Conservation (phyloP, 2,797 vertebrate species). For the Gymnodraco acuticeps region DNA sequence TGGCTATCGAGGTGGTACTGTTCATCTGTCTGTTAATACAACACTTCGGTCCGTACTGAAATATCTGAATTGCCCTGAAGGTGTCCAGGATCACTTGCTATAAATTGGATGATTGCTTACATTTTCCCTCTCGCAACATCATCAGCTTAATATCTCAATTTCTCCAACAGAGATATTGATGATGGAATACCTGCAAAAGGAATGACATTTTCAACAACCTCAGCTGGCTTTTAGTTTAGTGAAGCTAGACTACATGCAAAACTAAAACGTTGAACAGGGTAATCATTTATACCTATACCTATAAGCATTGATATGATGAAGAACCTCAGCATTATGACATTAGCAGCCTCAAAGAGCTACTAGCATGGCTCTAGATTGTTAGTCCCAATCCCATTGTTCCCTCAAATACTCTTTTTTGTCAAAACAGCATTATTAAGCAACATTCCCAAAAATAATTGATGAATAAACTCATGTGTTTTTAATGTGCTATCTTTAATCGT, state of each 20-base stretch:
- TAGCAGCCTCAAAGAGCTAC: no score
- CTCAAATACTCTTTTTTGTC: no score
- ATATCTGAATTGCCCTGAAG: background rate
- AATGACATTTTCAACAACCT: background rate
- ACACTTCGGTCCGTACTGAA: background rate
- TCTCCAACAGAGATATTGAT: background rate
- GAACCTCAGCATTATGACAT: background rate
- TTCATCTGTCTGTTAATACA: background rate
- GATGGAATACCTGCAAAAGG: background rate
- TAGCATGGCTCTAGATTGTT: background rate
- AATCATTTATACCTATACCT: background rate
- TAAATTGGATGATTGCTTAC: background rate
- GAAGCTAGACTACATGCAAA: background rate
- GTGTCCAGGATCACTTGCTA: background rate
- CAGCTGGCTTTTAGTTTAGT: background rate
- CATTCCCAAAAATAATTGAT: no score
- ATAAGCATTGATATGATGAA: background rate
- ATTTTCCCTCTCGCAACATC: background rate
- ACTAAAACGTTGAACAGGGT: background rate
- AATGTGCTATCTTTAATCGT: no score
- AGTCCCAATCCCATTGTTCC: no score
- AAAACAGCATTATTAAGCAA: no score
- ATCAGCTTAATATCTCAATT: background rate
- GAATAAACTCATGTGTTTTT: no score
- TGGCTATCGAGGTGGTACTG: background rate